Conservation (phyloP, 2,888 invertebrate species). For the Zele albiditarsus region DNA sequence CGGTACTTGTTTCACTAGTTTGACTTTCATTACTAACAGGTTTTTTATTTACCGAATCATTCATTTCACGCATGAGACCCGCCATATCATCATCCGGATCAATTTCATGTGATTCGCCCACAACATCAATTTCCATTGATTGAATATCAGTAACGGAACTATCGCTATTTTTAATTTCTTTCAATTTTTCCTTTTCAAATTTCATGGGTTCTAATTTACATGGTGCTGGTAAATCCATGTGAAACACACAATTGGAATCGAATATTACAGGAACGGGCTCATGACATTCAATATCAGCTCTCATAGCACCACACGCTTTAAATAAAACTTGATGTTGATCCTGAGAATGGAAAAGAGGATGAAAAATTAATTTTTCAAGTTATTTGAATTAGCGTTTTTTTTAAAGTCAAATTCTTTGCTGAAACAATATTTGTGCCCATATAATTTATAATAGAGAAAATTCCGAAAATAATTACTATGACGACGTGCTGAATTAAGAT, state of each 20-base stretch:
- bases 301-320: slow-evolving; percentile 82
- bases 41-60: slow-evolving; percentile 64
- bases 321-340: slow-evolving; percentile 83
- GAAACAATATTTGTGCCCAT: too few relatives aligned
- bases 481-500: slow-evolving; percentile 41
- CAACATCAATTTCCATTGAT: slow-evolving; percentile 52
- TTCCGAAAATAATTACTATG: too few relatives aligned
- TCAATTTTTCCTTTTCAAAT: slow-evolving; percentile 28
- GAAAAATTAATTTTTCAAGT: too few relatives aligned
- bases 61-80: slow-evolving; percentile 71
- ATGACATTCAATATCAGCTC: slow-evolving; percentile 81
- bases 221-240: slow-evolving; percentile 80
- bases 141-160: neutral
- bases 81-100: slow-evolving; percentile 72
- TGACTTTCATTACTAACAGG: slow-evolving; percentile 66
- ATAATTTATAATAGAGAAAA: too few relatives aligned
- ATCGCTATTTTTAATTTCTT: neutral
- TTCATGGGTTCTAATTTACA: slow-evolving; percentile 80
- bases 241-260: slow-evolving; percentile 81
- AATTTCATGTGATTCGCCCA: slow-evolving; percentile 64
- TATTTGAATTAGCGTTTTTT: too few relatives aligned
- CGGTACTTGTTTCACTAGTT: slow-evolving; percentile 70
- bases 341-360: slow-evolving; percentile 53
- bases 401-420: too few relatives aligned
- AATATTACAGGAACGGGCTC: slow-evolving; percentile 83